phyloP scores from a whole-genome alignment of 2,113 vertebrate genomes.

The Todiramphus saurophagus region DNA sequence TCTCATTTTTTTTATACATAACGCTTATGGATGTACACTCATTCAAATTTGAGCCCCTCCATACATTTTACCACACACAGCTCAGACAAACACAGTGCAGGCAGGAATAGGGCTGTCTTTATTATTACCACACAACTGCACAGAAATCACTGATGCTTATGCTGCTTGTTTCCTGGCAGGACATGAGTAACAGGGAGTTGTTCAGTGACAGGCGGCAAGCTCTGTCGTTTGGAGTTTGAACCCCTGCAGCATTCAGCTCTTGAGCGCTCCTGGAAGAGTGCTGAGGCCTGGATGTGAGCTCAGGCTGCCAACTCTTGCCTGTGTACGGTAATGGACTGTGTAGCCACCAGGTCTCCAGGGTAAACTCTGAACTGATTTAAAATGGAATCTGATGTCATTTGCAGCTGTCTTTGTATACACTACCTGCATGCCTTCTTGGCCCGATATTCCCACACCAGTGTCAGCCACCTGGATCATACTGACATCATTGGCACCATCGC shows the following conservation, averaged over 20 bases:
- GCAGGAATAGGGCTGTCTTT: not conserved
- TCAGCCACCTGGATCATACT: conserved; percentile 89
- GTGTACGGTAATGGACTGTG: not conserved
- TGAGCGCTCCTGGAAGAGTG: not conserved
- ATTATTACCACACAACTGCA: not conserved
- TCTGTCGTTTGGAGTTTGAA: not conserved
- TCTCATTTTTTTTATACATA: not conserved
- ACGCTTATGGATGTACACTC: not conserved
- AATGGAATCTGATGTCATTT: not conserved
- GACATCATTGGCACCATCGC: conserved; percentile 89
- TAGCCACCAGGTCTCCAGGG: not conserved
- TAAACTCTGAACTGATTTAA: not conserved
- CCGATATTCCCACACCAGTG: conserved; percentile 81
- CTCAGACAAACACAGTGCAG: not conserved
- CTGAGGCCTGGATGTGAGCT: not conserved
- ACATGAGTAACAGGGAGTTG: not conserved
- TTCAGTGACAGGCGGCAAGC: not conserved
- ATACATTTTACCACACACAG: not conserved
- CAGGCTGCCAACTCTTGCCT: not conserved
- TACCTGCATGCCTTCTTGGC: conserved; percentile 92
- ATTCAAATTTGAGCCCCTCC: not conserved
- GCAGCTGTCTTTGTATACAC: not conserved
- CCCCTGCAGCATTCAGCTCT: not conserved
- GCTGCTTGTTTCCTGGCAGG: not conserved
- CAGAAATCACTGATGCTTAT: not conserved